These are phyloP conservation scores for Drosophila sordidula DNA, from an alignment of 2,888 invertebrate genomes.

Conservation along the genomic window DNA sequence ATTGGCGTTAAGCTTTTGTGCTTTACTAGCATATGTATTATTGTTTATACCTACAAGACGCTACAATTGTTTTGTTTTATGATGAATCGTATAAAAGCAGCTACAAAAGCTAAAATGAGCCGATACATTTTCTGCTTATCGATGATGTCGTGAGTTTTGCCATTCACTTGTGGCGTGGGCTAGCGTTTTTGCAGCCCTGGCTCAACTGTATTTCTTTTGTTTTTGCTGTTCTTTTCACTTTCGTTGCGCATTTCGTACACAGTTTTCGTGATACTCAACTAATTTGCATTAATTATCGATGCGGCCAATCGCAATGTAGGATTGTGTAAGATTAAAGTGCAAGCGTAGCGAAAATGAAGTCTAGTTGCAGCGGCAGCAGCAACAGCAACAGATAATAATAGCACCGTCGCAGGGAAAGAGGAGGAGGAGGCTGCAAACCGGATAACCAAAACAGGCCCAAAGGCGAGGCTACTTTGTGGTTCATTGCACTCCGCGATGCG, in stretches of 20 bases:
- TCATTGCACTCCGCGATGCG: conserved; percentile 58
- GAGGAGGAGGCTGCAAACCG: conserved; percentile 56
- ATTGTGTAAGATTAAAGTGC: conserved; percentile 33
- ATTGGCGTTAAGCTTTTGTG: background rate
- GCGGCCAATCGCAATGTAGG: conserved; percentile 31
- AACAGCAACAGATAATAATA: conserved; percentile 65
- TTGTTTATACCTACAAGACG: too few relatives aligned
- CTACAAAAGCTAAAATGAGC: background rate
- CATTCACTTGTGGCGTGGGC: conserved; percentile 34
- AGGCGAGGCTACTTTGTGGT: conserved; percentile 29
- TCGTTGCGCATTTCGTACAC: conserved; percentile 62
- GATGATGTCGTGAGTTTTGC: conserved; percentile 19
- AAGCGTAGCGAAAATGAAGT: conserved; percentile 58
- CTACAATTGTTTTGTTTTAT: background rate
- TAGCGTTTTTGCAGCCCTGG: conserved; percentile 25
- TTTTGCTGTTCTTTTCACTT: conserved; percentile 69
- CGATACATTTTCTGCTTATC: conserved; percentile 26
- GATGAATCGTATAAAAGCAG: background rate
- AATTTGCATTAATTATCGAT: conserved; percentile 52
- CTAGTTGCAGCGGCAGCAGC: conserved; percentile 41
- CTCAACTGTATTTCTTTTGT: conserved; percentile 38
- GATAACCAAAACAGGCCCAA: conserved; percentile 53
- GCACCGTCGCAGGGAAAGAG: conserved; percentile 14
- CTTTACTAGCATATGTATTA: background rate
- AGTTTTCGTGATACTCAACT: conserved; percentile 41